Conservation (phyloP, 2,888 invertebrate species). For the Orchestes rusci region DNA sequence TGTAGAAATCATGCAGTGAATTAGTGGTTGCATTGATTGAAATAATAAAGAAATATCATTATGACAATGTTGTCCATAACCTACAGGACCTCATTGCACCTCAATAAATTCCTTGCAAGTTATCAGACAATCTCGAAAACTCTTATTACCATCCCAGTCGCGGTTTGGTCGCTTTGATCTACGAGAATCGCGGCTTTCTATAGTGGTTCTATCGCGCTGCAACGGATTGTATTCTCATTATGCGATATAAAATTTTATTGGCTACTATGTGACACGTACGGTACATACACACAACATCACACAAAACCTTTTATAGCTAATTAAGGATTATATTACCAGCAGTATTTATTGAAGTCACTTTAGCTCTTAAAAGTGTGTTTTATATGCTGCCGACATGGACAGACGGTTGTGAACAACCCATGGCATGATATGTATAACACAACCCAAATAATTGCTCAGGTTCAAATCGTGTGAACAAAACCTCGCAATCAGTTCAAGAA, state of each 20-base stretch:
- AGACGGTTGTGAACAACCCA: no score
- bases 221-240: slow-evolving; percentile 14
- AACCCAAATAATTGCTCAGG: slow-evolving; percentile 43
- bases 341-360: slow-evolving; percentile 16
- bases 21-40: no score
- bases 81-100: no score
- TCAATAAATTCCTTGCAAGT: no score
- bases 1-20: no score
- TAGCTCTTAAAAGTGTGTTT: no score
- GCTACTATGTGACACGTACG: slow-evolving; percentile 25
- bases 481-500: slow-evolving; percentile 19
- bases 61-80: no score
- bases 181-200: slow-evolving; percentile 6
- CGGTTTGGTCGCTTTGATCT: slow-evolving; percentile 6
- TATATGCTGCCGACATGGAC: no score
- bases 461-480: slow-evolving; percentile 42
- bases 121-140: no score
- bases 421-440: slow-evolving; percentile 44
- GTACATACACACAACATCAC: slow-evolving; percentile 20
- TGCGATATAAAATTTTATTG: slow-evolving; percentile 25
- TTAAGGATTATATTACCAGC: slow-evolving; percentile 22
- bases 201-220: no score
- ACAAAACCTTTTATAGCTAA: slow-evolving; percentile 23
- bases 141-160: background rate
- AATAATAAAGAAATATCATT: no score